Base-by-base conservation (phyloP, 2,888 invertebrate species). In the Palloptera scutellata region DNA sequence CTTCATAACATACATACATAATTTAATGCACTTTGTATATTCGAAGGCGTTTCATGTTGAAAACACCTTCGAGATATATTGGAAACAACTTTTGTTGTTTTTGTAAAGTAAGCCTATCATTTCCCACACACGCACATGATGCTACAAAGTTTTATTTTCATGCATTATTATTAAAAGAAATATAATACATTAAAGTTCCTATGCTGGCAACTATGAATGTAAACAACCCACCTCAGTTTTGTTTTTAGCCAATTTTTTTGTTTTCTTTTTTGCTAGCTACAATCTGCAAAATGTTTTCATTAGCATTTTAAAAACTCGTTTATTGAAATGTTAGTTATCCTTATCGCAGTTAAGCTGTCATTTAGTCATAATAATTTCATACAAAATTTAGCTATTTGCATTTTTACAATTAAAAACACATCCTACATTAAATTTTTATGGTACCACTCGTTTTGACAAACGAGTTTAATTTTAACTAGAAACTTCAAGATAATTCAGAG, bases 301-400 rank as follows among this genome's bases (percentile, higher is more conserved):
- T 54, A 62, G 42, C 30, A 30, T 30, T 30, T 30, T 59, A 59
- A 58, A 43, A 58, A 42, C 59, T 64, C 52, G 64, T 64, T 59
- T 64, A 64, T 64, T 64, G 59, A 64, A 64, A 59, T 19, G 42
- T 53, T 59, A 64, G 42, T 53, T 59, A 64, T 64, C 64, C 59
- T 64, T 64, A 64, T 64, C 64, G 64, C 48, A 52, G 52, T 59
- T 59, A 51, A 64, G 52, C 59, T 59, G 59, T 64, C 64, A 64
- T 59, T 64, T 64, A 64, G 64, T 52, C 64, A 58, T 59, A 52
- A 58, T 59, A 52, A 30, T 30, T 30, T 30, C 30, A 30, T 30
- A 30, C 30, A 30, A 30, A n/a, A 30, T 30, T 30, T 30, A 4
- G 30, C 30, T 30, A 30, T 30, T 30, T 30, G 30, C 30, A 30